Conservation (phyloP, 2,888 invertebrate genomes). For the Fabriciana adippe region DNA sequence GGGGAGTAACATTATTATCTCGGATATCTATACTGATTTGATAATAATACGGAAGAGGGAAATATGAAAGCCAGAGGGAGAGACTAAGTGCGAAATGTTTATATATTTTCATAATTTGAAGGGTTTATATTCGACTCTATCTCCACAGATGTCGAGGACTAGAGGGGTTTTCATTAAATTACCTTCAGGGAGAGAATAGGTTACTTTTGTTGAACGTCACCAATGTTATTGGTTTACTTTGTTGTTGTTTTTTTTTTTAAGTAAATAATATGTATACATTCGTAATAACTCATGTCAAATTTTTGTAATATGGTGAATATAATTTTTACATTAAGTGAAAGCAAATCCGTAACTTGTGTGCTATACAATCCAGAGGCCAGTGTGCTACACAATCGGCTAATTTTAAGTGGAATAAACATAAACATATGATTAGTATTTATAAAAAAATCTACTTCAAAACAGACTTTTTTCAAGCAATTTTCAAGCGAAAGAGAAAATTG, state of each 20-base stretch:
- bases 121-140: conserved; percentile 55
- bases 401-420: too few relatives aligned
- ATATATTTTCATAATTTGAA: conserved; percentile 81
- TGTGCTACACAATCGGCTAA: too few relatives aligned
- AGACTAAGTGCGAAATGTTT: conserved; percentile 69
- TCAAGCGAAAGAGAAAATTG: neutral
- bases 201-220: neutral
- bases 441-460: too few relatives aligned
- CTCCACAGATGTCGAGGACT: neutral
- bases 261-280: too few relatives aligned
- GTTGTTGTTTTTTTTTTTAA: neutral
- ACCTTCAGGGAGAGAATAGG: neutral
- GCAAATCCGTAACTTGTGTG: too few relatives aligned
- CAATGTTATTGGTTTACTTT: neutral
- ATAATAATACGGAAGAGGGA: conserved; percentile 78
- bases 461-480: too few relatives aligned
- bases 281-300: too few relatives aligned
- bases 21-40: conserved; percentile 79
- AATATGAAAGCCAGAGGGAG: conserved; percentile 62
- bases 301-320: too few relatives aligned
- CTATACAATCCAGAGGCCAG: too few relatives aligned
- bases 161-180: conserved; percentile 9
- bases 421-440: too few relatives aligned
- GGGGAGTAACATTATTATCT: conserved; percentile 60
- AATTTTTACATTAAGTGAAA: too few relatives aligned